Evolutionary conservation across 2,113 vertebrate species (phyloP).

Genomic region (Dipodomys ordii): DNA sequence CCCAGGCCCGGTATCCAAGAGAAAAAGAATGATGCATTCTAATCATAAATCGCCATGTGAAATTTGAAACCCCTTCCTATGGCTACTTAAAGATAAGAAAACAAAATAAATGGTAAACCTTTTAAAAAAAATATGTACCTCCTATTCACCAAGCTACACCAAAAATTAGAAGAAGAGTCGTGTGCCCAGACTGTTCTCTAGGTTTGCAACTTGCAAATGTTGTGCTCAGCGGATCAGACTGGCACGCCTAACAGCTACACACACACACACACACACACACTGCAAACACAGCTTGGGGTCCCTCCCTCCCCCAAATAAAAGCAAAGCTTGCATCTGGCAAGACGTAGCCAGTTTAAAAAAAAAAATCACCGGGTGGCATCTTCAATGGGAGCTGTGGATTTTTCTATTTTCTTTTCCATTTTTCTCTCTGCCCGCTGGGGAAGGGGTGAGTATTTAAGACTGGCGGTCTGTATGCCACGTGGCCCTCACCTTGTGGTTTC

Average conservation of each 20-base stretch:
- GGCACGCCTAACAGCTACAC: background rate
- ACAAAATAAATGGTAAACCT: no score
- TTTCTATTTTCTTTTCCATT: background rate
- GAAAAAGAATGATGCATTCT: no score
- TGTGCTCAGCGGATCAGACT: background rate
- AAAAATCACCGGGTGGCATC: background rate
- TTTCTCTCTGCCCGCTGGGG: background rate
- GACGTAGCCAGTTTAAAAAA: background rate
- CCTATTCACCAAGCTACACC: no score
- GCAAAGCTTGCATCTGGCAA: background rate
- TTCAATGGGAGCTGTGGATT: background rate
- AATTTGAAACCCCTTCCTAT: no score
- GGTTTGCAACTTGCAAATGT: rapidly evolving
- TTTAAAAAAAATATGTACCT: no score
- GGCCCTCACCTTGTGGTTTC: rapidly evolving
- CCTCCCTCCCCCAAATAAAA: background rate
- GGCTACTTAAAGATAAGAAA: no score
- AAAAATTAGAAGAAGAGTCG: no score
- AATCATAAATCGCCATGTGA: no score
- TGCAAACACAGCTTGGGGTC: background rate
- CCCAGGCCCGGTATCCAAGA: no score
- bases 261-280: rapidly evolving
- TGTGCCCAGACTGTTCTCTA: rapidly evolving
- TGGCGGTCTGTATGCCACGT: background rate
- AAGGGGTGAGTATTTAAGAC: background rate